phyloP scores from a whole-genome alignment of 1,140 invertebrate species.

The Cyphomyrmex costatus region DNA sequence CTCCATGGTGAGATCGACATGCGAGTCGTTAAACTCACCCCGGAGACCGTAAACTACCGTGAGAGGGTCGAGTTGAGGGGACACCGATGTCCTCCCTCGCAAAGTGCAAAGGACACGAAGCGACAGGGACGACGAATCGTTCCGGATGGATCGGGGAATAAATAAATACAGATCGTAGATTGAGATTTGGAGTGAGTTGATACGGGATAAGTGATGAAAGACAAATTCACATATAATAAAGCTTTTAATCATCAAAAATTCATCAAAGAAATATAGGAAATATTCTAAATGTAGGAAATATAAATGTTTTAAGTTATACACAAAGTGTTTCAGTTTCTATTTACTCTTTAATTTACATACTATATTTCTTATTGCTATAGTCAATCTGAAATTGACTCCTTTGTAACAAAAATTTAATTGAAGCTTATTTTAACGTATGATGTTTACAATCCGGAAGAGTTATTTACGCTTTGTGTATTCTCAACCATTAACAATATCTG shows the following conservation, averaged over 20 bases:
- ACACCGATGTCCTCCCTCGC: slow-evolving; percentile 16
- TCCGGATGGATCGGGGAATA: slow-evolving; percentile 48
- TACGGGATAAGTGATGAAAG: not conserved
- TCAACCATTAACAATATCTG: too few species aligned
- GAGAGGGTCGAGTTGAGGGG: slow-evolving; percentile 61
- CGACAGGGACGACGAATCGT: slow-evolving; percentile 25
- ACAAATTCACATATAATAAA: slow-evolving; percentile 22
- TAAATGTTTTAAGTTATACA: not conserved
- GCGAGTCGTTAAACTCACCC: slow-evolving; percentile 76
- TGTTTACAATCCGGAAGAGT: not conserved
- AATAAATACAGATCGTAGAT: slow-evolving; percentile 45
- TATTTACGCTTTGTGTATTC: not conserved
- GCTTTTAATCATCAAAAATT: not conserved
- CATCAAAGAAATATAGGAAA: not conserved
- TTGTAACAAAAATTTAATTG: not conserved
- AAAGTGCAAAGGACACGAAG: slow-evolving; percentile 46
- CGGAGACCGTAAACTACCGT: slow-evolving; percentile 72
- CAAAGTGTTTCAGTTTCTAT: not conserved
- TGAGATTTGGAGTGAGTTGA: slow-evolving; percentile 27
- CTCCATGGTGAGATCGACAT: slow-evolving; percentile 71
- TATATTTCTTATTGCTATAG: not conserved
- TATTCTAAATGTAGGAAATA: slow-evolving; percentile 7
- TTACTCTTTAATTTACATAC: slow-evolving; percentile 12
- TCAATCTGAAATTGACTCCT: not conserved
- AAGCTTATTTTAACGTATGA: not conserved